Conservation (phyloP, 2,113 vertebrate species). For the Bostrychus sinensis region DNA sequence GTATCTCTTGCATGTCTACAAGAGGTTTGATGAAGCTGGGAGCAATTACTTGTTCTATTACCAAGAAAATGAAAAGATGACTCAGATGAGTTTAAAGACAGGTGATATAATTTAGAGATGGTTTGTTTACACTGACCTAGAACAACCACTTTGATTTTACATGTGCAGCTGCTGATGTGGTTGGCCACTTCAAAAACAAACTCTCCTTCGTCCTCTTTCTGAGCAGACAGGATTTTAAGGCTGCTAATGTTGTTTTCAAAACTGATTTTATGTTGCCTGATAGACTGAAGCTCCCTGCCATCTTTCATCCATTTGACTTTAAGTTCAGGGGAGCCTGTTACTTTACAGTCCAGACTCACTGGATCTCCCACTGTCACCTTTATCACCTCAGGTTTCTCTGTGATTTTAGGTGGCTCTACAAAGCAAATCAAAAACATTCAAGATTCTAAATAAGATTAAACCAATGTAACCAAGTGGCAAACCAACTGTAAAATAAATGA, state of each 20-base stretch:
- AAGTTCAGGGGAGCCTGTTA: slow-evolving; percentile 93
- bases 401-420: slow-evolving; percentile 91
- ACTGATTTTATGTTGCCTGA: slow-evolving; percentile 90
- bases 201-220: slow-evolving; percentile 90
- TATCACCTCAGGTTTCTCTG: slow-evolving; percentile 90
- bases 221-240: slow-evolving; percentile 89
- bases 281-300: slow-evolving; percentile 89
- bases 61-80: slow-evolving; percentile 71
- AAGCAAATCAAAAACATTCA: slow-evolving; percentile 29
- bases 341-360: slow-evolving; percentile 91
- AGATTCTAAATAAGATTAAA: not conserved
- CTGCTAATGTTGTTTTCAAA: slow-evolving; percentile 93
- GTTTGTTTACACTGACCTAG: slow-evolving; percentile 85
- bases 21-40: slow-evolving; percentile 94
- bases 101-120: not conserved
- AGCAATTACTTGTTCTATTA: slow-evolving; percentile 91
- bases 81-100: not conserved
- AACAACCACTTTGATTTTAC: slow-evolving; percentile 87
- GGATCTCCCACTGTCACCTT: slow-evolving; percentile 93
- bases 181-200: slow-evolving; percentile 93
- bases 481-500: not conserved
- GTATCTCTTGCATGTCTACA: slow-evolving; percentile 86
- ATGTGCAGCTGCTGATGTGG: slow-evolving; percentile 90
- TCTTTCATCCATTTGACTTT: slow-evolving; percentile 94
- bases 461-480: not conserved